phyloP scores from a whole-genome alignment of 64 coral and sea anemone genomes.

The Porites lutea region DNA sequence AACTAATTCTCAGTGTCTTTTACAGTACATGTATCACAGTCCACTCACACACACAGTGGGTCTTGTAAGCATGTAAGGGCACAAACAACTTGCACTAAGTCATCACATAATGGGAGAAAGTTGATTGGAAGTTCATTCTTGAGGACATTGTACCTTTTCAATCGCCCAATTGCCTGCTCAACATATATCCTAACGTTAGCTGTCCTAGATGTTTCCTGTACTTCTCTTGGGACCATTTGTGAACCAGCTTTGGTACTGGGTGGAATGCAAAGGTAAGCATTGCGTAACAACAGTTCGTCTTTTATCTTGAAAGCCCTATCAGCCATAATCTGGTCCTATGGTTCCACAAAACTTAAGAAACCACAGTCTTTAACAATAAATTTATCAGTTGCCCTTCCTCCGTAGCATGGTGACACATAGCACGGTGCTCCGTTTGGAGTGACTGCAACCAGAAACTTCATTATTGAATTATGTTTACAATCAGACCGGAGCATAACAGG shows the following conservation, averaged over 20 bases:
- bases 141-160: constrained; percentile 18
- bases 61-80: constrained; percentile 21
- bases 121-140: constrained; percentile 39
- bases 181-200: constrained; percentile 52
- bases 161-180: constrained; percentile 50
- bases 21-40: not conserved
- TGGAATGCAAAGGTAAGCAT: constrained; percentile 48
- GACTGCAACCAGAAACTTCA: constrained; percentile 49
- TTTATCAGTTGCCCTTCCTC: constrained; percentile 36
- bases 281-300: constrained; percentile 48
- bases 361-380: too few relatives aligned
- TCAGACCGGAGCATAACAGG: constrained; percentile 62
- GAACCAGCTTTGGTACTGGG: constrained; percentile 46
- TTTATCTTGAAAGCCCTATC: constrained; percentile 62
- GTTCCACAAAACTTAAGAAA: constrained; percentile 44
- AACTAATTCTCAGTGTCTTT: not conserved
- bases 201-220: constrained; percentile 45
- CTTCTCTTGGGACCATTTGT: constrained; percentile 53
- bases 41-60: constrained; percentile 45
- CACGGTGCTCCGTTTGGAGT: constrained; percentile 10
- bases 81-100: too few relatives aligned
- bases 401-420: constrained; percentile 44
- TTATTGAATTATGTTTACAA: constrained; percentile 46
- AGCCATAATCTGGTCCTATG: constrained; percentile 55
- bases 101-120: constrained; percentile 41